These are phyloP conservation scores for Podiceps cristatus DNA, from an alignment of 2,113 vertebrate genomes.

Conservation along the genomic window DNA sequence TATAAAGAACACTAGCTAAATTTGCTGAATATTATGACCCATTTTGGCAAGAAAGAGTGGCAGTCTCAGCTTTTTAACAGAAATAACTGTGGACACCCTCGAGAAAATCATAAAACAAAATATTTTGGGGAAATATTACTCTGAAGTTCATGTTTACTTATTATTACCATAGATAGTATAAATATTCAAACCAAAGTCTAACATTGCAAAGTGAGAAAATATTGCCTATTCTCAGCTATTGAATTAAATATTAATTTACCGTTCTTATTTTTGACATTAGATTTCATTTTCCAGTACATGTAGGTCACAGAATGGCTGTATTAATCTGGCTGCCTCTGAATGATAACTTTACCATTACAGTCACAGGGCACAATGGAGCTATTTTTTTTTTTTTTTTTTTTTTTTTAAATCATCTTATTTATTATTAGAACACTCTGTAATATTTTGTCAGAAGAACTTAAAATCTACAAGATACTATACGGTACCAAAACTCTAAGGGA, in stretches of 20 bases:
- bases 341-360: not conserved
- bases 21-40: not conserved
- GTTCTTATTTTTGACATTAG: not conserved
- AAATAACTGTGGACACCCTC: not conserved
- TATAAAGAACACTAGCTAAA: not conserved
- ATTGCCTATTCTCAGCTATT: not conserved
- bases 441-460: not conserved
- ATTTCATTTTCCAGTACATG: not conserved
- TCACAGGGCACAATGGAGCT: not conserved
- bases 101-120: not conserved
- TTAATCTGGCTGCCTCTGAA: not conserved
- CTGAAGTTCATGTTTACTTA: not conserved
- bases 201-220: not conserved
- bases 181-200: not conserved
- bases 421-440: not conserved
- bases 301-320: not conserved
- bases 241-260: not conserved
- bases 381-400: not conserved
- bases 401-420: not conserved
- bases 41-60: not conserved
- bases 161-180: not conserved
- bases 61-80: not conserved
- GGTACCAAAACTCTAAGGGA: not conserved
- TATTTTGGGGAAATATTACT: not conserved
- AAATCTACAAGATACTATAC: not conserved